phyloP scores from a whole-genome alignment of 64 coral and sea anemone species.

The Dendrophyllia cribrosa region DNA sequence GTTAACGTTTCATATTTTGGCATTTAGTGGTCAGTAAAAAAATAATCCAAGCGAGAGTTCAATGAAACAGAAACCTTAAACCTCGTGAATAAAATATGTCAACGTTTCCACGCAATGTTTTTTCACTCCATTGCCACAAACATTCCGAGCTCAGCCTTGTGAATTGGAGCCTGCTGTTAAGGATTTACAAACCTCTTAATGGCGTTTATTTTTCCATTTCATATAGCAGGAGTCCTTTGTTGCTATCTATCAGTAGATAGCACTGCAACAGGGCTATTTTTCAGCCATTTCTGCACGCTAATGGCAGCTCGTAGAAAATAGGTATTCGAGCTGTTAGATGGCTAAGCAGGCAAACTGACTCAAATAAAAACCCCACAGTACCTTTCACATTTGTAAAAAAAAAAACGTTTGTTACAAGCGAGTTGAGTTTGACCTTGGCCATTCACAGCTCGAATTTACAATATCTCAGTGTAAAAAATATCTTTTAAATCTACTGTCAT shows the following conservation, averaged over 20 bases:
- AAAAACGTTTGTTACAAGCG: neutral
- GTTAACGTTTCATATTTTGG: too few species aligned
- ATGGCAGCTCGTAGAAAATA: too few species aligned
- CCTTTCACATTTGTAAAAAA: neutral
- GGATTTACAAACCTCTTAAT: neutral
- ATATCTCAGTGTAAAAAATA: neutral
- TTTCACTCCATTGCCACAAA: neutral
- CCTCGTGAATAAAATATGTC: constrained; percentile 34
- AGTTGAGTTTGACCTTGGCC: neutral
- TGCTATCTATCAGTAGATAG: neutral
- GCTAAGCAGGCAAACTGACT: neutral
- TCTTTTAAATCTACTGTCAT: constrained; percentile 9
- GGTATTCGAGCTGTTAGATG: neutral
- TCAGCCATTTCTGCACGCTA: neutral
- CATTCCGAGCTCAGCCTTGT: neutral
- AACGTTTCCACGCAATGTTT: neutral
- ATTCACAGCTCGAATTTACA: neutral
- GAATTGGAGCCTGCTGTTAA: constrained; percentile 35
- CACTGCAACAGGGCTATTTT: neutral
- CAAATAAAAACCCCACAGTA: neutral
- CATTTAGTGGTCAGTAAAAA: neutral
- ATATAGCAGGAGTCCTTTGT: neutral
- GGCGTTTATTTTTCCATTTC: constrained; percentile 20
- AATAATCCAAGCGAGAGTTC: neutral
- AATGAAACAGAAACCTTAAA: neutral